Percentiles rank a stretch among this genome's conserved stretches.
Evolutionary conservation across 37 sponge, comb jelly and placozoan genomes (phyloP).

Genomic region (Hexactinellida sp.): DNA sequence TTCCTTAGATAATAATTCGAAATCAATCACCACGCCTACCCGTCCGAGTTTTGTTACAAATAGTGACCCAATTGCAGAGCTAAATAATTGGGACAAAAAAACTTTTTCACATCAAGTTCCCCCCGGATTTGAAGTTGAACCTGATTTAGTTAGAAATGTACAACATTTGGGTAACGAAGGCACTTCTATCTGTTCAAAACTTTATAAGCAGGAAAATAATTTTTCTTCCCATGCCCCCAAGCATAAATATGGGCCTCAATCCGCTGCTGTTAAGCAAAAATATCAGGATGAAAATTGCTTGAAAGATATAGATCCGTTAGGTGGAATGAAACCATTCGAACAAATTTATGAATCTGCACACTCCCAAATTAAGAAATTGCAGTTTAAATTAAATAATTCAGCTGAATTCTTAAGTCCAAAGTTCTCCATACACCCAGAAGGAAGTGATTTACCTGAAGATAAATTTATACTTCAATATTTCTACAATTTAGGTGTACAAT

Average conservation of each 20-base stretch:
- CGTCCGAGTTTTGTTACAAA: not conserved
- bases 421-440: not conserved
- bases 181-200: not conserved
- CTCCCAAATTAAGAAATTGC: not conserved
- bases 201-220: not conserved
- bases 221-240: not conserved
- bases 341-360: not conserved
- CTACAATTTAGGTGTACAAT: constrained; percentile 7
- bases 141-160: not conserved
- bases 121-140: not conserved
- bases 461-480: not conserved
- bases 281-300: not conserved
- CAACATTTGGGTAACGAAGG: not conserved
- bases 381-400: constrained; percentile 14
- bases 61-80: not conserved
- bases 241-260: constrained; percentile 7
- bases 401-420: not conserved
- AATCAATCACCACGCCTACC: no score
- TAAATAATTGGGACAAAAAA: not conserved
- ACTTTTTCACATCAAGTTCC: not conserved
- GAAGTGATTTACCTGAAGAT: not conserved
- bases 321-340: not conserved
- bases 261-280: not conserved
- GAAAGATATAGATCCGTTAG: not conserved
- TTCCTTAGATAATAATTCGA: not conserved